phyloP scores from a whole-genome alignment of 2,888 invertebrate genomes.

The Dynastes maya region DNA sequence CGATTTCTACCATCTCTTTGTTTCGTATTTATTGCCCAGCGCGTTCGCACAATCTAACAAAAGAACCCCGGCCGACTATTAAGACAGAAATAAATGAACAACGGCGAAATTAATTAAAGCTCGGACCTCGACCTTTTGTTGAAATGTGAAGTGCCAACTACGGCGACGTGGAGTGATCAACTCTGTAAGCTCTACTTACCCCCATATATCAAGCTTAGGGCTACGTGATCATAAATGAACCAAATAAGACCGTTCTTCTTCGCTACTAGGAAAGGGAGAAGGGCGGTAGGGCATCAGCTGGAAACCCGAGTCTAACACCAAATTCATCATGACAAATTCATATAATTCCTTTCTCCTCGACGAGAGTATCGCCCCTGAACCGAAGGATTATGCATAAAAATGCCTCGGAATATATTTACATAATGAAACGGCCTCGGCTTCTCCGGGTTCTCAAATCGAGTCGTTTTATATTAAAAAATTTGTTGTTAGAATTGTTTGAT shows the following conservation, averaged over 20 bases:
- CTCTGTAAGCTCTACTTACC: constrained; percentile 50
- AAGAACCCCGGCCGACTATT: constrained; percentile 49
- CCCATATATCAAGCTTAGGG: constrained; percentile 53
- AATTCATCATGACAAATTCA: constrained; percentile 49
- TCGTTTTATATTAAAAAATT: constrained; percentile 17
- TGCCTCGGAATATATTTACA: constrained; percentile 44
- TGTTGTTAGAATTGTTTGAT: background rate
- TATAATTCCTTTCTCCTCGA: constrained; percentile 45
- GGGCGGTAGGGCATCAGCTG: background rate
- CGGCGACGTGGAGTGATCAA: constrained; percentile 49
- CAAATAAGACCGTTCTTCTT: constrained; percentile 45
- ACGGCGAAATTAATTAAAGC: constrained; percentile 54
- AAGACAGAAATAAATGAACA: constrained; percentile 55
- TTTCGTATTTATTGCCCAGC: constrained; percentile 49
- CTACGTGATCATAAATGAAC: constrained; percentile 52
- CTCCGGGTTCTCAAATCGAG: background rate
- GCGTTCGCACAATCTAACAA: constrained; percentile 38
- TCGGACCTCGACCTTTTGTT: constrained; percentile 51
- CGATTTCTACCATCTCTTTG: constrained; percentile 38
- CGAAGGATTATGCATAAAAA: constrained; percentile 43
- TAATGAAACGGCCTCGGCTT: constrained; percentile 18
- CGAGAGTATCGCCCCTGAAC: constrained; percentile 5
- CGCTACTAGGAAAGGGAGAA: background rate
- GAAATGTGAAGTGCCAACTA: constrained; percentile 50
- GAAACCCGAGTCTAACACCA: constrained; percentile 18